These are phyloP conservation scores for Heliconius ethilla DNA, from an alignment of 2,888 invertebrate genomes.

Conservation along the genomic window DNA sequence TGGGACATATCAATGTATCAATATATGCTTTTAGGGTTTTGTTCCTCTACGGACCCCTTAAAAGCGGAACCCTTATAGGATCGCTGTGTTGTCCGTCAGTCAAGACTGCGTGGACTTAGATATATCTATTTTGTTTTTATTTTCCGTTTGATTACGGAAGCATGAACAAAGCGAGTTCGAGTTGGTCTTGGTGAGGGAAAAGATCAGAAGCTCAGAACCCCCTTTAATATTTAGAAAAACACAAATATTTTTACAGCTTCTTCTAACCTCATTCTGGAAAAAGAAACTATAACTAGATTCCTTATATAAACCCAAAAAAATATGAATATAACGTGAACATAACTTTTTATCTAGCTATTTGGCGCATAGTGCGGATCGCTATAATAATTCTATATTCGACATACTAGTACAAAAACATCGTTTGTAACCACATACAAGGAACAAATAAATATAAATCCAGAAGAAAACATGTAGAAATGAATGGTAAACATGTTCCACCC, in stretches of 20 bases:
- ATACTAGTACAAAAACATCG: conserved; percentile 20
- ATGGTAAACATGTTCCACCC: conserved; percentile 29
- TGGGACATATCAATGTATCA: neutral
- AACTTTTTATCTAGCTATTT: conserved; percentile 15
- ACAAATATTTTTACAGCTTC: neutral
- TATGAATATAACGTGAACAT: conserved; percentile 13
- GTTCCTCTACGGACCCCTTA: too few relatives aligned
- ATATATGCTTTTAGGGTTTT: too few relatives aligned
- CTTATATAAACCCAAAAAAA: neutral
- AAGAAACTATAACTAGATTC: neutral
- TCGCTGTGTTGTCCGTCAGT: too few relatives aligned
- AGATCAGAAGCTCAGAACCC: too few relatives aligned
- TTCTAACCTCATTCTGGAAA: neutral
- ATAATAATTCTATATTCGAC: conserved; percentile 26
- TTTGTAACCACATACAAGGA: conserved; percentile 23
- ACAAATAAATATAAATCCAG: conserved; percentile 17
- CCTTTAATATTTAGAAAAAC: neutral
- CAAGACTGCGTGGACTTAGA: too few relatives aligned
- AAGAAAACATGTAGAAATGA: conserved; percentile 17
- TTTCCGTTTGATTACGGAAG: too few relatives aligned
- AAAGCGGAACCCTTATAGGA: too few relatives aligned
- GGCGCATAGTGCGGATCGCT: neutral
- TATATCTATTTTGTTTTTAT: too few relatives aligned
- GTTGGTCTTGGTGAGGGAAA: too few relatives aligned
- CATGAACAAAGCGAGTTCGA: too few relatives aligned